Evolutionary conservation across 1,140 invertebrate genomes (phyloP).

Genomic region (Macrocentrus cingulum): DNA sequence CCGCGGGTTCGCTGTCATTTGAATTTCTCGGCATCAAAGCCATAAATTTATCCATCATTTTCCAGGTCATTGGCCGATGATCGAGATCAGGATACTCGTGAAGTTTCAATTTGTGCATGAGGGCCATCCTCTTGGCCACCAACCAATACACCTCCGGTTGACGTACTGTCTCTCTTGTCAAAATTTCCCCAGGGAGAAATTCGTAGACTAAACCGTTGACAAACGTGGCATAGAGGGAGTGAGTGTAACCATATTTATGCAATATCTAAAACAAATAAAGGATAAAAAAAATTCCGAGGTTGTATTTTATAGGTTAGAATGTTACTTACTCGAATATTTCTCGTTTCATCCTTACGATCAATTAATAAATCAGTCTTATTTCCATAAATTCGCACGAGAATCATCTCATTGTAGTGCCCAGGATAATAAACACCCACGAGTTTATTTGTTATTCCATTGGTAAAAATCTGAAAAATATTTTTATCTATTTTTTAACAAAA

Average conservation of each 20-base stretch:
- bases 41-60: constrained; percentile 74
- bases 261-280: constrained; percentile 64
- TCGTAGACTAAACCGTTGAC: constrained; percentile 93
- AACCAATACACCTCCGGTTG: constrained; percentile 71
- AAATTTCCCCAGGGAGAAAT: constrained; percentile 81
- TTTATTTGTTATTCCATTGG: constrained; percentile 94
- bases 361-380: constrained; percentile 92
- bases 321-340: constrained; percentile 66
- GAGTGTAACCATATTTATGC: constrained; percentile 75
- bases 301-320: constrained; percentile 7
- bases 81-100: constrained; percentile 37
- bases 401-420: constrained; percentile 66
- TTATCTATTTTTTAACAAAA: constrained; percentile 12
- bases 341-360: constrained; percentile 81
- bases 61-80: constrained; percentile 70
- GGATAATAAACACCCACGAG: constrained; percentile 74
- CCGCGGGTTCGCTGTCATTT: constrained; percentile 64
- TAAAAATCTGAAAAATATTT: constrained; percentile 73
- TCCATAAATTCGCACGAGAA: constrained; percentile 90
- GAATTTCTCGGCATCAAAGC: constrained; percentile 70
- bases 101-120: constrained; percentile 72
- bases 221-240: constrained; percentile 87
- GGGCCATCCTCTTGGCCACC: constrained; percentile 78
- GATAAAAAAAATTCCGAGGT: too few relatives aligned
- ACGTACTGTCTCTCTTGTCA: constrained; percentile 72